phyloP scores from a whole-genome alignment of 2,113 vertebrate species.

The Oryzias curvinotus region DNA sequence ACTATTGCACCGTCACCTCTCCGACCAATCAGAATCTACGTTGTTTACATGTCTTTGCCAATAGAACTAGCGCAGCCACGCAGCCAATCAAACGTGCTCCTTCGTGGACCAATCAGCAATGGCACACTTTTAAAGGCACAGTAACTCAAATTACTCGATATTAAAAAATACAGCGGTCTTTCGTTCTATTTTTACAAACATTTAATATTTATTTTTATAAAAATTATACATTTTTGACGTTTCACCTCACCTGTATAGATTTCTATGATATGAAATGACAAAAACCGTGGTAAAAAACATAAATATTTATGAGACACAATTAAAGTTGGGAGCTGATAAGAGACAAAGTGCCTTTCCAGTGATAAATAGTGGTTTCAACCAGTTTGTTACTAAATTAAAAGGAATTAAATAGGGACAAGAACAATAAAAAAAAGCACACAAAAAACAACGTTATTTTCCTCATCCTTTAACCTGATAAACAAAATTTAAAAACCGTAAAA shows the following conservation, averaged over 20 bases:
- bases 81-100: constrained; percentile 35
- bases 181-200: background rate
- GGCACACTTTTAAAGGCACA: background rate
- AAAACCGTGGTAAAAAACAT: constrained; percentile 12
- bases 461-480: background rate
- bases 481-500: constrained; percentile 5
- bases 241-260: constrained; percentile 21
- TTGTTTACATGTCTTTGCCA: constrained; percentile 48
- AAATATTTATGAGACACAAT: constrained; percentile 21
- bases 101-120: background rate
- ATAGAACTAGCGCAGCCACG: constrained; percentile 17
- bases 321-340: constrained; percentile 1
- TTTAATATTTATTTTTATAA: constrained; percentile 13
- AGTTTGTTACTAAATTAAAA: background rate
- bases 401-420: background rate
- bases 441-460: background rate
- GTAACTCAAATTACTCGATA: background rate
- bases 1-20: constrained; percentile 44
- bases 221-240: constrained; percentile 17
- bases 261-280: constrained; percentile 29
- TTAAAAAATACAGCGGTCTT: background rate
- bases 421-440: background rate
- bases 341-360: constrained; percentile 15
- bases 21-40: constrained; percentile 63
- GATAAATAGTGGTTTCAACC: constrained; percentile 25